Conservation (phyloP, 2,113 vertebrate species). For the Potamarius usumacintae region DNA sequence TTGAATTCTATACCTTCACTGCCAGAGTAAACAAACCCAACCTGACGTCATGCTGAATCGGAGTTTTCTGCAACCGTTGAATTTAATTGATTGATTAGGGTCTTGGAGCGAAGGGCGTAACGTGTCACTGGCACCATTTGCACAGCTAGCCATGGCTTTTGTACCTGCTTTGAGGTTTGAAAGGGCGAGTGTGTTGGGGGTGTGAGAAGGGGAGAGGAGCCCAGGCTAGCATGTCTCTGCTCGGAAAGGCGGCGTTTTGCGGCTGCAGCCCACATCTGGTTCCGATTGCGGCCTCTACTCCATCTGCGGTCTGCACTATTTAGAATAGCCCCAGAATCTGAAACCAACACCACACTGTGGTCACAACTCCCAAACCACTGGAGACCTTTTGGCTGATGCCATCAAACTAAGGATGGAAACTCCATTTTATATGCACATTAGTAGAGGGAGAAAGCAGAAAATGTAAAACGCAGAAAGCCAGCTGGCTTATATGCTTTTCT, state of each 20-base stretch:
- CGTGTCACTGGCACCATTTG: not conserved
- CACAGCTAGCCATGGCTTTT: not conserved
- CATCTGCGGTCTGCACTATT: slow-evolving; percentile 76
- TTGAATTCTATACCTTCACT: not conserved
- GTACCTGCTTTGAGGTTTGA: not conserved
- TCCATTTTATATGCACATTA: slow-evolving; percentile 60
- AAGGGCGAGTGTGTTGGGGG: not conserved
- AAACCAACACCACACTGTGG: slow-evolving; percentile 74
- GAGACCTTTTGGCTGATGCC: slow-evolving; percentile 68
- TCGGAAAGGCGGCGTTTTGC: slow-evolving; percentile 59
- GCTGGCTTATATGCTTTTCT: not conserved
- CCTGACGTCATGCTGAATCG: not conserved
- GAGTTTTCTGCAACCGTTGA: not conserved
- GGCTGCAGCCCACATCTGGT: slow-evolving; percentile 76
- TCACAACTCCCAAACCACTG: slow-evolving; percentile 68
- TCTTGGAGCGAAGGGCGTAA: not conserved
- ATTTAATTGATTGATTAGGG: slow-evolving; percentile 7
- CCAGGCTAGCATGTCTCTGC: not conserved
- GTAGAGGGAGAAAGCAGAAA: slow-evolving; percentile 16
- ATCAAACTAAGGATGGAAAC: slow-evolving; percentile 67
- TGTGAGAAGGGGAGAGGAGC: not conserved
- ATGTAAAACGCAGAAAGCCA: not conserved
- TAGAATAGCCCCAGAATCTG: slow-evolving; percentile 77
- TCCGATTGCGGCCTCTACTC: slow-evolving; percentile 74
- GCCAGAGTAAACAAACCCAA: slow-evolving; percentile 6